Evolutionary conservation across 2,888 invertebrate species (phyloP).

Genomic region (Andrena marginata): DNA sequence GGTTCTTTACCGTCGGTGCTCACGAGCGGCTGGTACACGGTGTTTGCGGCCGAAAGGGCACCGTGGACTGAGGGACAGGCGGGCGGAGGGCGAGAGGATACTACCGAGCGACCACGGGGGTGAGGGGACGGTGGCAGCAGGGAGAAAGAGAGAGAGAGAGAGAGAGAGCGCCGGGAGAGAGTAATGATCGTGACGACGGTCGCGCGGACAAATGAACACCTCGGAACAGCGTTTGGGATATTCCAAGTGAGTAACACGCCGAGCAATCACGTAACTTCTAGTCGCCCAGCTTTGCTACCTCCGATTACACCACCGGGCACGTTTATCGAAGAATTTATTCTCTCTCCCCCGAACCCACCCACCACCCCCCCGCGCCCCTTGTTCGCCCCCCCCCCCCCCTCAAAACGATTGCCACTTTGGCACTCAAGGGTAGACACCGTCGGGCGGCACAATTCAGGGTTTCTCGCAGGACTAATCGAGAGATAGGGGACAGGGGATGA

Average conservation of each 20-base stretch:
- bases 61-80: constrained; percentile 33
- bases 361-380: neutral
- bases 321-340: neutral
- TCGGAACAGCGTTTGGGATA: constrained; percentile 83
- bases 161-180: constrained; percentile 60
- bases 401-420: neutral
- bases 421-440: neutral
- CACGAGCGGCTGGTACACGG: constrained; percentile 52
- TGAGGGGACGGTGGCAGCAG: constrained; percentile 42
- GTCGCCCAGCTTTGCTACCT: neutral
- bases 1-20: constrained; percentile 60
- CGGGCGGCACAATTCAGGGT: neutral
- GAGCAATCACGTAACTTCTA: neutral
- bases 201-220: constrained; percentile 82
- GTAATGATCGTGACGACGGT: constrained; percentile 77
- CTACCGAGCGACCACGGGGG: constrained; percentile 14
- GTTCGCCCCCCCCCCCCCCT: too few relatives aligned
- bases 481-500: constrained; percentile 6
- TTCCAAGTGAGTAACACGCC: constrained; percentile 80
- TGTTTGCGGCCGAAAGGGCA: constrained; percentile 61
- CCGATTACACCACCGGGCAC: neutral
- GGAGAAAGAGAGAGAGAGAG: constrained; percentile 38
- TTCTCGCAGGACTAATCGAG: constrained; percentile 10
- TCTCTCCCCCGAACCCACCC: neutral
- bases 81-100: constrained; percentile 6